These are phyloP conservation scores for Salmo trutta DNA, from an alignment of 2,797 vertebrate species.

Conservation along the genomic window DNA sequence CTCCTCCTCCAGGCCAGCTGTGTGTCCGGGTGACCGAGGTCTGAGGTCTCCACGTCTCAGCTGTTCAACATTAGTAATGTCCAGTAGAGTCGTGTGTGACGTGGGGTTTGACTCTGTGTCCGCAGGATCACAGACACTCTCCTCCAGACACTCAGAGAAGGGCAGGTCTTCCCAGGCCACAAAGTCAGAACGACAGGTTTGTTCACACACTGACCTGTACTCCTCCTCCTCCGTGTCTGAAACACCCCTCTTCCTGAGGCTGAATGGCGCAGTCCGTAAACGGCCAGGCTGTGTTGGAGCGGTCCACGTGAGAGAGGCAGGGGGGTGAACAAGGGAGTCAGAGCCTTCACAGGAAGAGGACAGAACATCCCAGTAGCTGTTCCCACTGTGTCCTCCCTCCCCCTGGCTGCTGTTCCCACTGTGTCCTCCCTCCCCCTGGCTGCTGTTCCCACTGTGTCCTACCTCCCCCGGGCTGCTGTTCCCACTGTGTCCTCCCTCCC, in stretches of 20 bases:
- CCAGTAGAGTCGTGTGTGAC: slow-evolving; percentile 9
- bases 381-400: neutral
- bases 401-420: too few relatives aligned
- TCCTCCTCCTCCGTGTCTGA: slow-evolving; percentile 10
- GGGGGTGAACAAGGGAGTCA: neutral
- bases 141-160: slow-evolving; percentile 69
- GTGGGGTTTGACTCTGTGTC: neutral
- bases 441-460: too few relatives aligned
- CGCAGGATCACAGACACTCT: slow-evolving; percentile 51
- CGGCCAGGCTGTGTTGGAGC: slow-evolving; percentile 1
- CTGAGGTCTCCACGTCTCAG: neutral
- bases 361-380: slow-evolving; percentile 11
- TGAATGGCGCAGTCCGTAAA: slow-evolving; percentile 1
- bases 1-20: slow-evolving; percentile 27
- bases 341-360: slow-evolving; percentile 21
- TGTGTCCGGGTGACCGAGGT: neutral
- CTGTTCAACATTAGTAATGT: slow-evolving; percentile 31
- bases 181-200: slow-evolving; percentile 13
- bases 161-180: slow-evolving; percentile 61
- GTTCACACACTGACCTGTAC: neutral
- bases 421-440: too few relatives aligned
- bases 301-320: slow-evolving; percentile 4
- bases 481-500: too few relatives aligned
- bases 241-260: neutral
- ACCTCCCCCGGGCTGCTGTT: too few relatives aligned